Conservation (phyloP, 2,888 invertebrate genomes). For the Apantesis nais region DNA sequence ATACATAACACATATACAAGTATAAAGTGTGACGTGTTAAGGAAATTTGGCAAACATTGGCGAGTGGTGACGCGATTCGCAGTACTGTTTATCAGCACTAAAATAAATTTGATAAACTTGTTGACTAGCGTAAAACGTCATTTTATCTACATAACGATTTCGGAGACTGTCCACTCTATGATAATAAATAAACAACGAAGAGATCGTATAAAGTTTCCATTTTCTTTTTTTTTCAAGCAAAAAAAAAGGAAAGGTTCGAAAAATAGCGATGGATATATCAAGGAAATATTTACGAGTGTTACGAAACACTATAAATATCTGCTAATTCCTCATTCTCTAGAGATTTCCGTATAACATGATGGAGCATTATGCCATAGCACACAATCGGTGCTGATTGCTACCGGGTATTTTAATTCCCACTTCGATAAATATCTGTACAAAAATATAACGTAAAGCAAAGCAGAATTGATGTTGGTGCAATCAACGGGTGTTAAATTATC, state of each 20-base stretch:
- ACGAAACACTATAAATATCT: conserved; percentile 9
- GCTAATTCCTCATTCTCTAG: conserved; percentile 35
- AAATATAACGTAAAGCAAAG: conserved; percentile 23
- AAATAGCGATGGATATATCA: neutral
- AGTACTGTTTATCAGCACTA: conserved; percentile 18
- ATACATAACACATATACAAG: conserved; percentile 22
- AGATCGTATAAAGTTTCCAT: too few relatives aligned
- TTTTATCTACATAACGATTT: neutral
- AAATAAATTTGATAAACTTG: conserved; percentile 25
- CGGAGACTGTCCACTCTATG: neutral
- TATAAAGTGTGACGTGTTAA: conserved; percentile 28
- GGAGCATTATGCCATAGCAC: conserved; percentile 30
- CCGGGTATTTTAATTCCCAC: conserved; percentile 40
- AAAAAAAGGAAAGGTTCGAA: neutral
- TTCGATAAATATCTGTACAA: conserved; percentile 31
- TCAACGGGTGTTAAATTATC: conserved; percentile 15
- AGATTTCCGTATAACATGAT: conserved; percentile 36
- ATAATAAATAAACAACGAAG: neutral
- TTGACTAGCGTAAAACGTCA: conserved; percentile 8
- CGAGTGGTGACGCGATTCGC: conserved; percentile 40
- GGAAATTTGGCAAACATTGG: conserved; percentile 33
- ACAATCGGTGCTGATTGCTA: conserved; percentile 47
- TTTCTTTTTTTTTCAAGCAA: too few relatives aligned
- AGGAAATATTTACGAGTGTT: neutral
- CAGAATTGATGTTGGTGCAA: conserved; percentile 18